Percentiles rank a stretch among this genome's conserved stretches.
Conservation (phyloP, 2,797 vertebrate genomes). For the Amazona finschi region DNA sequence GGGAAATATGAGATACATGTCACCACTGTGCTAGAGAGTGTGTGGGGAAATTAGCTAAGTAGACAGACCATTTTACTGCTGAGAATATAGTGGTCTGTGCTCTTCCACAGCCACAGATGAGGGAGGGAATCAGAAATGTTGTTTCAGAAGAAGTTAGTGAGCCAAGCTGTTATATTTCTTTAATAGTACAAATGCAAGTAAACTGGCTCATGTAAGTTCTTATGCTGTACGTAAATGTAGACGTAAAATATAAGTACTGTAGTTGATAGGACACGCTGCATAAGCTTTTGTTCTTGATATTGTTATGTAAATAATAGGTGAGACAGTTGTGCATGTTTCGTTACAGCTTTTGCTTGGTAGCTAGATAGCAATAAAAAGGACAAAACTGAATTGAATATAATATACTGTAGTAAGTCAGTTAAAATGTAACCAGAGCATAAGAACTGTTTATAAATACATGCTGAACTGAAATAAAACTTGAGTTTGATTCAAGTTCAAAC, state of each 20-base stretch:
- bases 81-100: not conserved
- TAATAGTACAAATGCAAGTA: not conserved
- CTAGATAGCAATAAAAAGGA: not conserved
- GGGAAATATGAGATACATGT: not conserved
- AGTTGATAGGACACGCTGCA: not conserved
- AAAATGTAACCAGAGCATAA: not conserved
- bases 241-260: not conserved
- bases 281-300: not conserved
- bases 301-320: not conserved
- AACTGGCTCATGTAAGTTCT: rapidly evolving
- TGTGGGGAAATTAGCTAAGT: not conserved
- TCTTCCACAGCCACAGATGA: not conserved
- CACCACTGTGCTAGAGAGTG: not conserved
- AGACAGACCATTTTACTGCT: not conserved
- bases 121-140: not conserved
- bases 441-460: not conserved
- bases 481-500: not conserved
- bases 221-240: not conserved
- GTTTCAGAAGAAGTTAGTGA: not conserved
- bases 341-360: not conserved
- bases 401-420: not conserved
- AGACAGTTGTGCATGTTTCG: not conserved
- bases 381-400: not conserved
- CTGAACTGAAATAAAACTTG: not conserved
- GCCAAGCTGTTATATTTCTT: not conserved